These are phyloP conservation scores for Conus ventricosus DNA, from an alignment of 1,140 invertebrate genomes.

Conservation along the genomic window DNA sequence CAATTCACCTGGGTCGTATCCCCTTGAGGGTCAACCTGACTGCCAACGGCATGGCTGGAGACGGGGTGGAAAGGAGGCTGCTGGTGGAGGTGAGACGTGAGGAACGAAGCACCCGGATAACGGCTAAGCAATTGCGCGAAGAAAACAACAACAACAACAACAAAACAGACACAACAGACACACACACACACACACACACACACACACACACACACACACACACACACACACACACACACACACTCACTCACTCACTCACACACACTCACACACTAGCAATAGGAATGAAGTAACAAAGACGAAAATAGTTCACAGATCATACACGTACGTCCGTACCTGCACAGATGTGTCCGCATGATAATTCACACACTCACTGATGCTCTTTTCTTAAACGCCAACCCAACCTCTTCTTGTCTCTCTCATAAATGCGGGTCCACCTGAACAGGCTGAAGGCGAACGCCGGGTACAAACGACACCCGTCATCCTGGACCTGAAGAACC, in stretches of 20 bases:
- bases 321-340: too few species aligned
- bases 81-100: constrained; percentile 31
- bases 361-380: too few species aligned
- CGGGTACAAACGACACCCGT: background rate
- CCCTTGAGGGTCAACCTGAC: constrained; percentile 36
- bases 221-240: background rate
- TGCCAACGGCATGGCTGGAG: constrained; percentile 10
- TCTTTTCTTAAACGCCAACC: too few species aligned
- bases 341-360: too few species aligned
- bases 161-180: too few species aligned
- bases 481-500: background rate
- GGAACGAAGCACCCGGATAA: background rate
- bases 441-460: constrained; percentile 9
- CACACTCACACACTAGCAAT: too few species aligned
- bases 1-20: constrained; percentile 26
- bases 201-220: background rate
- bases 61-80: constrained; percentile 40
- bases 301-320: too few species aligned
- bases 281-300: too few species aligned
- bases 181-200: background rate
- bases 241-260: too few species aligned
- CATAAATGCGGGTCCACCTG: background rate
- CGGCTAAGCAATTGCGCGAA: background rate
- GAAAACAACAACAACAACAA: background rate
- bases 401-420: too few species aligned